Base-by-base conservation (phyloP, 1,140 invertebrate genomes). In the Calosoma granatense region DNA sequence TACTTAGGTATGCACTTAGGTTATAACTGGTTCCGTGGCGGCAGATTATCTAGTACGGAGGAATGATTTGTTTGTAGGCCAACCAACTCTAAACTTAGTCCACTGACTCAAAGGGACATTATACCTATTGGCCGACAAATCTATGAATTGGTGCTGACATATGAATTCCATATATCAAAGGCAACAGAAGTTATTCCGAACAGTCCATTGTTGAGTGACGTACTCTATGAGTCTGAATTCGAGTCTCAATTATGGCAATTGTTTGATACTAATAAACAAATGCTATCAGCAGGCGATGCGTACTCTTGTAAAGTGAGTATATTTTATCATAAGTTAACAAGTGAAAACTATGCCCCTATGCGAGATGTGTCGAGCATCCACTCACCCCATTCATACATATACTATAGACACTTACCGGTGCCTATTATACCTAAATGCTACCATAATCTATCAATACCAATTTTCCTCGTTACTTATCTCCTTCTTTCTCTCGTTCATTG, bases 171-270 rank as follows among this genome's bases (percentile, higher is more conserved):
- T 64, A 75, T 94, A 59, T 76, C 78, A 4, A 96, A 96, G 72
- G 70, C 81, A 3, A 85, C 85, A 12, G 94, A 97, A 73, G 83
- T 94, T 23, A 85, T 81, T 15, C 84, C 88, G 9, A 87, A 89
- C 67, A 81, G 86, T 59, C 81, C 90, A 1, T 65, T 92, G 51
- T 77, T 98, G 9, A 91, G 86, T 70, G 84, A 93, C 67, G 77
- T 91, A 62, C 77, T 98, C 6, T 98, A 98, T 70, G 94, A 98
- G 73, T 88, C 86, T 2, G 92, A 96, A 73, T 96, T 88, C 71
- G 93, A 97, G 74, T 92, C 91, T 2, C 93, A 97, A 74, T 78
- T 97, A 65, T 97, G 94, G 94, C 92, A 97, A 86, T 66, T 98
- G 54, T 97, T 90, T 74, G 92, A 97, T 74, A 72, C 76, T n/a